Evolutionary conservation across 2,797 vertebrate species (phyloP).

Genomic region (Antrozous pallidus): DNA sequence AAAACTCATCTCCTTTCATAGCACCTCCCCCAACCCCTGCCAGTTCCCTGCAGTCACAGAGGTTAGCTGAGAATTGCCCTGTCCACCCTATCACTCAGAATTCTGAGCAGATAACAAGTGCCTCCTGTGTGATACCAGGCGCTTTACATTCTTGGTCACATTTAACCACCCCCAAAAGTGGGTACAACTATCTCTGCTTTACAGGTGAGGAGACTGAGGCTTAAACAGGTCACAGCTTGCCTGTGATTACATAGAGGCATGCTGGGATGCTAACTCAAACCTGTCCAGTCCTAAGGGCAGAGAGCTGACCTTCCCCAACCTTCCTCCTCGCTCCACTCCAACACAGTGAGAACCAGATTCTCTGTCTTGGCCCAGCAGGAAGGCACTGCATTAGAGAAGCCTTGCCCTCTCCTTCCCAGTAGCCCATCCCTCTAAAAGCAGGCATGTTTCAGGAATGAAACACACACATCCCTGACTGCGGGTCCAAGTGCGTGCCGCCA

Average conservation of each 20-base stretch:
- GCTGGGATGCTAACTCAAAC: not conserved
- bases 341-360: not conserved
- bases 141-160: not conserved
- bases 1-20: not conserved
- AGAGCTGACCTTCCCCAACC: not conserved
- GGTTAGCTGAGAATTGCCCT: not conserved
- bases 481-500: not conserved
- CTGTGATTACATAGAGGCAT: not conserved
- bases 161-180: not conserved
- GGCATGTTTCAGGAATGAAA: rapidly evolving
- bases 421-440: not conserved
- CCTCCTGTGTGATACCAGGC: not conserved
- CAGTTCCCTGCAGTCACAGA: not conserved
- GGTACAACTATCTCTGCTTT: not conserved
- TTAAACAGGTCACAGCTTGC: not conserved
- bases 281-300: not conserved
- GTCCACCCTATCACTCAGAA: not conserved
- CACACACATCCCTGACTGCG: not conserved
- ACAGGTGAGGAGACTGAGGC: not conserved
- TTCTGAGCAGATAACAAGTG: not conserved
- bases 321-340: not conserved
- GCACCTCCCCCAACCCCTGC: rapidly evolving
- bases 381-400: not conserved
- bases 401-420: rapidly evolving
- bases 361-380: not conserved